Base-by-base conservation (phyloP, 35 echinoderm and acorn worm genomes). In the Nesometra sesokonis region DNA sequence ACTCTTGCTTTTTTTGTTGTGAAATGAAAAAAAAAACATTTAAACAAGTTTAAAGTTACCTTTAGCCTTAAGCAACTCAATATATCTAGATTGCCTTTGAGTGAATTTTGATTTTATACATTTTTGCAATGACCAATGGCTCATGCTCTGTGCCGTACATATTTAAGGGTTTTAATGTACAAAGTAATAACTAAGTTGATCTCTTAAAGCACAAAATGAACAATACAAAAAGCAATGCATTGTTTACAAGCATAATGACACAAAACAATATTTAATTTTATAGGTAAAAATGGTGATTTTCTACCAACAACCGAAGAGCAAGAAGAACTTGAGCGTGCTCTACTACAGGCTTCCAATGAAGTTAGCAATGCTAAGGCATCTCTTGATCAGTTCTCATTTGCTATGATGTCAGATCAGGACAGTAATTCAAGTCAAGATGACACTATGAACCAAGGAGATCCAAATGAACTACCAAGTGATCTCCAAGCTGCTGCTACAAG, bases 221-320 rank as follows among this genome's bases (percentile, higher is more conserved):
- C n/a, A n/a, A n/a, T n/a, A n/a, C n/a, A n/a, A n/a, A n/a, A n/a
- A n/a, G n/a, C n/a, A n/a, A 78, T 30, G 31, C 5, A 7, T 30
- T 78, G 77, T 78, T 30, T 5, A 8, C 77, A 78, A 78, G 31
- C 31, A 9, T 9, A 8, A 3, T n/a, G 3, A 35, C 32, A 38
- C 9, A 39, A 37, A 5, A 9, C 2, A 17, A 67, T 82, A 7
- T 79, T 90, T 46, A 15, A 23, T 37, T 36, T 84, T 87, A 0
- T 88, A 94, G 96, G 90, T 46, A 99, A 92, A 84, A 99, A 99
- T 94, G 96, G 95, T 19, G 95, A 93, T 43, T 35, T 82, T 87
- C 82, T 89, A 29, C 88, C 93, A 29, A 94, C 96, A 23, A 99
- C 87, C 46, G 93, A 99, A 35, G 96, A 99, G 27, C 88, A 88